A percentile compares a stretch with the other conserved stretches of the same genome.
Conservation (phyloP, 2,888 invertebrate genomes). For the Mamestra brassicae region DNA sequence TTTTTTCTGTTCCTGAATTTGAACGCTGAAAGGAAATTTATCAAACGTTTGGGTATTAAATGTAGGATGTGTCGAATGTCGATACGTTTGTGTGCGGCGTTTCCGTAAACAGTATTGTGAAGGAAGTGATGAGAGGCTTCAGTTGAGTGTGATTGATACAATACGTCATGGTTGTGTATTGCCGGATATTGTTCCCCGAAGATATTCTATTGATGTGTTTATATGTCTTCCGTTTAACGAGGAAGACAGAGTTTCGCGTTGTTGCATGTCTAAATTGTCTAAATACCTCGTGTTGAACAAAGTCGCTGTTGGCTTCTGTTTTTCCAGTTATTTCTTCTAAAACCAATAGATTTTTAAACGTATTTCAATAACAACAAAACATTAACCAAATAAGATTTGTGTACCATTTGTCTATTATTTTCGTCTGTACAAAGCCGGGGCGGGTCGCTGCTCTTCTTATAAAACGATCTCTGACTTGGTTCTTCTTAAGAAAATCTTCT, state of each 20-base stretch:
- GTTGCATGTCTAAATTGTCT: not conserved
- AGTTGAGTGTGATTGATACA: slow-evolving; percentile 29
- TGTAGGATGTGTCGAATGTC: not conserved
- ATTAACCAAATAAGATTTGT: no score
- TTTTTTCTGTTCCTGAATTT: slow-evolving; percentile 25
- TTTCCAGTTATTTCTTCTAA: no score
- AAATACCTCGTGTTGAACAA: no score
- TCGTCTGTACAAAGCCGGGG: no score
- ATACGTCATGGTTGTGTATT: slow-evolving; percentile 11
- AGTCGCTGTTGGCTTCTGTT: no score
- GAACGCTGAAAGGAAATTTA: not conserved
- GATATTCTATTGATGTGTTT: not conserved
- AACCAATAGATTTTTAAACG: no score
- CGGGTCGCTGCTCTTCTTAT: not conserved
- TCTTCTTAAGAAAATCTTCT: no score
- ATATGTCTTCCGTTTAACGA: slow-evolving; percentile 2
- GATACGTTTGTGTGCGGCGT: slow-evolving; percentile 7
- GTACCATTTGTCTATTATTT: no score
- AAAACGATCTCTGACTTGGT: no score
- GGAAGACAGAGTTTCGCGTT: not conserved
- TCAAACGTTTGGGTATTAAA: not conserved
- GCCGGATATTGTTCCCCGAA: not conserved
- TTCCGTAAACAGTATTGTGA: slow-evolving; percentile 22
- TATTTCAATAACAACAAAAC: no score
- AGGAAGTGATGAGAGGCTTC: slow-evolving; percentile 23